phyloP scores from a whole-genome alignment of 2,888 invertebrate species.

The Apantesis nais region DNA sequence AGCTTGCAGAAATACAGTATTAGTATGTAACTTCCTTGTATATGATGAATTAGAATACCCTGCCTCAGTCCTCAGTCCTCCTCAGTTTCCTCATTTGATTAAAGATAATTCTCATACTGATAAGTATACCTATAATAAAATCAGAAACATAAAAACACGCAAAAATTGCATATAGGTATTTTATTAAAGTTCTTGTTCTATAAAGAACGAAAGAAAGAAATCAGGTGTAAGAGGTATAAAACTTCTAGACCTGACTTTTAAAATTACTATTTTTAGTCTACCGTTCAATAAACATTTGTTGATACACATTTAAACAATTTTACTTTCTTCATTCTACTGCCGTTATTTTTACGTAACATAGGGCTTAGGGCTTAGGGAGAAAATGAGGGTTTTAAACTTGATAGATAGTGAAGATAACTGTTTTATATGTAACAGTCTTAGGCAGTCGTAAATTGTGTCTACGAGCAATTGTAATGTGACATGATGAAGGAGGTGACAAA shows the following conservation, averaged over 20 bases:
- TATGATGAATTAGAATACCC: not conserved
- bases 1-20: not conserved
- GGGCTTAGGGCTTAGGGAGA: not conserved
- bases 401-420: not conserved
- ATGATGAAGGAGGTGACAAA: not conserved
- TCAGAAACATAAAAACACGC: too few relatives aligned
- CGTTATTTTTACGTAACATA: not conserved
- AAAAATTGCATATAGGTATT: not conserved
- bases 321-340: not conserved
- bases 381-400: not conserved
- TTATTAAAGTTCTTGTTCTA: not conserved
- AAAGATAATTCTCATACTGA: too few relatives aligned
- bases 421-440: not conserved
- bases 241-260: not conserved
- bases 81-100: too few relatives aligned
- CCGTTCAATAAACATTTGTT: not conserved
- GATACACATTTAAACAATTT: not conserved
- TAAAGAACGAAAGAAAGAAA: too few relatives aligned
- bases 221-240: not conserved
- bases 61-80: not conserved
- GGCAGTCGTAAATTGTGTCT: slow-evolving; percentile 4
- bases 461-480: not conserved
- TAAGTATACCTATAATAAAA: too few relatives aligned
- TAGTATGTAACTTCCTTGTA: not conserved
- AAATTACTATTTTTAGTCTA: not conserved